Percentiles rank a stretch among this genome's conserved stretches.
Conservation (phyloP, 2,888 invertebrate genomes). For the Rotaria socialis region DNA sequence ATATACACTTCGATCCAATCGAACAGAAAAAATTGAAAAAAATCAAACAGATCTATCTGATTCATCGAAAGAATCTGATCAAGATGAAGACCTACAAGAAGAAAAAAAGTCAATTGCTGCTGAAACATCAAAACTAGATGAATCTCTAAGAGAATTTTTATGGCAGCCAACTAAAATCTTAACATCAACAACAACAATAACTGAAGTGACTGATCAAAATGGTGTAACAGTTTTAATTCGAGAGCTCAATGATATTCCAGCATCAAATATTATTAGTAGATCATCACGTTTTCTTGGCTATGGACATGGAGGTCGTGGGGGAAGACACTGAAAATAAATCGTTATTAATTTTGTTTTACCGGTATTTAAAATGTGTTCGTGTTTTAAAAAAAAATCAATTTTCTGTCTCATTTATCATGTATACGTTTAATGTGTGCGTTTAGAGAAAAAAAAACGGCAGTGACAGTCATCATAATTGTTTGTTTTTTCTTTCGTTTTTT, state of each 20-base stretch:
- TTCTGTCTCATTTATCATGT: neutral
- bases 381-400: neutral
- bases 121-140: neutral
- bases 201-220: constrained; percentile 24
- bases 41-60: neutral
- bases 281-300: neutral
- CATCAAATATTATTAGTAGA: neutral
- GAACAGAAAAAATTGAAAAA: neutral
- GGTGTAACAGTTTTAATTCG: constrained; percentile 21
- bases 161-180: neutral
- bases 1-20: neutral
- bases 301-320: neutral
- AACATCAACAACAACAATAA: neutral
- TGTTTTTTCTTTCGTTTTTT: neutral
- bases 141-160: neutral
- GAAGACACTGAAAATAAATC: neutral
- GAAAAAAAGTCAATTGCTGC: neutral
- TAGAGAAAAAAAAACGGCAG: neutral
- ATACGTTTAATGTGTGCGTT: neutral
- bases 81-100: neutral
- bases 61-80: neutral
- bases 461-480: neutral
- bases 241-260: neutral
- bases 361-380: neutral
- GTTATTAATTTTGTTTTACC: neutral